These are phyloP conservation scores for Neocrepidodera transversa DNA, from an alignment of 2,888 invertebrate genomes.

Conservation along the genomic window DNA sequence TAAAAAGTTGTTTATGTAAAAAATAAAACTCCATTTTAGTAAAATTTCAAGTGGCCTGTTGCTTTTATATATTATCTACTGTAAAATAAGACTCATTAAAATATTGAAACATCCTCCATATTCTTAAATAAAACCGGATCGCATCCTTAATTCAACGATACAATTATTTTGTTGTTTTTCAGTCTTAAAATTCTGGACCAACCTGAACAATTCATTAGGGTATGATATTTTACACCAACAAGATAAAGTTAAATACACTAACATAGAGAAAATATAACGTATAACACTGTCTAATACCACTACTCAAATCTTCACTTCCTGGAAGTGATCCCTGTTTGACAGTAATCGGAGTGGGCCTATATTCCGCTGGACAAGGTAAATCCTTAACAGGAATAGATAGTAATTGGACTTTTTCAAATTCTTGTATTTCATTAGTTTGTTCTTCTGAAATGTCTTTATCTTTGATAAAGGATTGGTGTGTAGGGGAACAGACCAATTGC, in stretches of 20 bases:
- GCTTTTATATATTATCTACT: too few species aligned
- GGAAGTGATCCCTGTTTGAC: slow-evolving; percentile 45
- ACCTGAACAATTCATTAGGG: slow-evolving; percentile 5
- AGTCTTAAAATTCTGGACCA: slow-evolving; percentile 24
- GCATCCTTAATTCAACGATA: neutral
- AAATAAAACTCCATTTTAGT: too few species aligned
- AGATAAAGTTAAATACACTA: slow-evolving; percentile 6
- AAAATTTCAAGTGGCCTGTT: too few species aligned
- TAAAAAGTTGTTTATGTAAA: too few species aligned
- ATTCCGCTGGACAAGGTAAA: slow-evolving; percentile 57
- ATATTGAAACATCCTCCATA: too few species aligned
- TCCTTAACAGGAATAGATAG: slow-evolving; percentile 49
- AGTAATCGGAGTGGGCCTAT: slow-evolving; percentile 52
- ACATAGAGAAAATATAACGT: slow-evolving; percentile 2
- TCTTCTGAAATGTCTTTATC: slow-evolving; percentile 11
- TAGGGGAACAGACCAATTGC: slow-evolving; percentile 29
- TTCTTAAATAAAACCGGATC: too few species aligned
- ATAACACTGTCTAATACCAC: slow-evolving; percentile 4
- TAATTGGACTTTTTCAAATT: slow-evolving; percentile 2
- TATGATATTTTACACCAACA: slow-evolving; percentile 15
- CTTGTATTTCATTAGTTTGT: neutral
- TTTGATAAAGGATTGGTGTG: slow-evolving; percentile 23
- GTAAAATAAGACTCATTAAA: too few species aligned
- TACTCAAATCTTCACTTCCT: slow-evolving; percentile 2
- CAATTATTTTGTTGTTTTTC: neutral